These are phyloP conservation scores for Venustoraphidia nigricollis DNA, from an alignment of 2,888 invertebrate species.

Conservation along the genomic window DNA sequence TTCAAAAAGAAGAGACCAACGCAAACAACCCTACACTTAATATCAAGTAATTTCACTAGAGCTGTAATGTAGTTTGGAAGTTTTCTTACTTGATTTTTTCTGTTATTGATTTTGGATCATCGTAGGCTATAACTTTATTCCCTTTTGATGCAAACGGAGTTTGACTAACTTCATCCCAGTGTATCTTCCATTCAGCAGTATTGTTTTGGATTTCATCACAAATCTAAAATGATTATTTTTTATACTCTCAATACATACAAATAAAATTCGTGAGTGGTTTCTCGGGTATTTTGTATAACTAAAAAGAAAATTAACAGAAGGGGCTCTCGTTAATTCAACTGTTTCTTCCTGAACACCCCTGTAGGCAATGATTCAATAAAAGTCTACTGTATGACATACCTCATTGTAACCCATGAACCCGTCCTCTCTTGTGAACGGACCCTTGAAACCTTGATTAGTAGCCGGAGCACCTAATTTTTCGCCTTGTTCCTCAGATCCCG, in stretches of 20 bases:
- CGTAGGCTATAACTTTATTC: conserved; percentile 56
- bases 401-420: conserved; percentile 85
- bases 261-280: conserved; percentile 3
- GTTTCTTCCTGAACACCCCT: too few relatives aligned
- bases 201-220: conserved; percentile 44
- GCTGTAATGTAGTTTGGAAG: conserved; percentile 4
- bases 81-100: conserved; percentile 46
- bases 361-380: too few relatives aligned
- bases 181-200: conserved; percentile 44
- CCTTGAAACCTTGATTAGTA: conserved; percentile 49
- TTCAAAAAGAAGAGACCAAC: too few relatives aligned
- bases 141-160: conserved; percentile 47
- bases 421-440: conserved; percentile 60
- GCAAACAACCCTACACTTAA: too few relatives aligned
- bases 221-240: conserved; percentile 30
- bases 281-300: too few relatives aligned
- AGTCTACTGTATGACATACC: conserved; percentile 27
- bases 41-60: neutral
- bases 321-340: too few relatives aligned
- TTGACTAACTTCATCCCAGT: conserved; percentile 52
- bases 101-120: conserved; percentile 56
- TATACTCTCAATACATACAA: conserved; percentile 3
- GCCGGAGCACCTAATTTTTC: conserved; percentile 36
- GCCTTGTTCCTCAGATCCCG: conserved; percentile 24
- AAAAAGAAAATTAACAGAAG: too few relatives aligned